phyloP scores from a whole-genome alignment of 2,888 invertebrate genomes.

The Eupithecia tripunctaria region DNA sequence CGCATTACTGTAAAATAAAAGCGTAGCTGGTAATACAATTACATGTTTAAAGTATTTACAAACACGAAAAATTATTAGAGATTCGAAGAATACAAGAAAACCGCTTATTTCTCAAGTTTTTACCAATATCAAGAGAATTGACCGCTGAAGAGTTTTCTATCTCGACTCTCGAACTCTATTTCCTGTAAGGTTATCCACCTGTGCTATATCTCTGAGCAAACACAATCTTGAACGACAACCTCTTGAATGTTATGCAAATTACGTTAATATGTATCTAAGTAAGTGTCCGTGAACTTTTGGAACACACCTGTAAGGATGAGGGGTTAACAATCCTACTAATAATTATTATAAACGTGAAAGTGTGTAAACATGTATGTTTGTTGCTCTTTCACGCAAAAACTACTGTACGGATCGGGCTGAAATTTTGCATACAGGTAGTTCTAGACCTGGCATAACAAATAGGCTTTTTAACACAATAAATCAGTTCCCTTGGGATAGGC shows the following conservation, averaged over 20 bases:
- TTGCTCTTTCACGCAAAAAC: too few species aligned
- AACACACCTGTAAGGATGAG: not conserved
- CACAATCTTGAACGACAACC: slow-evolving; percentile 9
- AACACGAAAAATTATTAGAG: not conserved
- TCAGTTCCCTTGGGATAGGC: too few species aligned
- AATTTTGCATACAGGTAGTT: too few species aligned
- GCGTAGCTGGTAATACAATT: not conserved
- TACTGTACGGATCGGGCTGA: too few species aligned
- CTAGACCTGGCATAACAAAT: too few species aligned
- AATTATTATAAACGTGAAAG: too few species aligned
- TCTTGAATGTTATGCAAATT: slow-evolving; percentile 35
- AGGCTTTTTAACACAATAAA: too few species aligned
- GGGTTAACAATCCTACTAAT: too few species aligned
- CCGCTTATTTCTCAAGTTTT: not conserved
- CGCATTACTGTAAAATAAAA: not conserved
- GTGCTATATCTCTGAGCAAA: slow-evolving; percentile 4
- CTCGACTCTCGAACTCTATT: not conserved
- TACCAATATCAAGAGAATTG: slow-evolving; percentile 7
- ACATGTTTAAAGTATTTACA: too few species aligned
- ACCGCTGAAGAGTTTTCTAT: slow-evolving; percentile 22
- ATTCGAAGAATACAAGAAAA: not conserved
- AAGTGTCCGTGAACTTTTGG: slow-evolving; percentile 30
- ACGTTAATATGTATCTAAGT: slow-evolving; percentile 24
- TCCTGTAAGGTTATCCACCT: slow-evolving; percentile 10
- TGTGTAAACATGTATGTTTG: too few species aligned